A percentile compares a stretch with the other conserved stretches of the same genome.
These are phyloP conservation scores for Tragelaphus eurycerus DNA, from an alignment of 2,797 vertebrate genomes.

Conservation along the genomic window DNA sequence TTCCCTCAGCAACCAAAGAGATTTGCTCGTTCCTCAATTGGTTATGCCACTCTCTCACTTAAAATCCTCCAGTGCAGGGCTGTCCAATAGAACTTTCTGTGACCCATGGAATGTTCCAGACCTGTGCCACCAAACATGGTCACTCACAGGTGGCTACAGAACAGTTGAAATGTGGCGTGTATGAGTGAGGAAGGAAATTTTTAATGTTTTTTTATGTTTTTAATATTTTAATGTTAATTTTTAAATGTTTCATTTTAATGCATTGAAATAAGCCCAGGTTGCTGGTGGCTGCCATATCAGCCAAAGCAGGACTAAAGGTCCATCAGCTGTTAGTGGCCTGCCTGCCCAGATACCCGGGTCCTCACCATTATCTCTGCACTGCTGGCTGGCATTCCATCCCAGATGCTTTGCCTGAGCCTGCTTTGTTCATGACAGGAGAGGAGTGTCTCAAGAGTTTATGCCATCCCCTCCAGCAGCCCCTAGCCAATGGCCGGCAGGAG, in stretches of 20 bases:
- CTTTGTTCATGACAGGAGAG: no score
- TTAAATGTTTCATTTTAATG: neutral
- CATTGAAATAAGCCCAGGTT: neutral
- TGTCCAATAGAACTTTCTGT: neutral
- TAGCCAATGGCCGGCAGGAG: no score
- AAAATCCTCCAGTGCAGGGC: neutral
- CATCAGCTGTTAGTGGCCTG: neutral
- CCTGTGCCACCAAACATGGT: rapidly evolving
- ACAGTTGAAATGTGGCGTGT: neutral
- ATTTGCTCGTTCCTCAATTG: rapidly evolving
- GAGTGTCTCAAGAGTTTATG: neutral
- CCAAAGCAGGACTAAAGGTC: neutral
- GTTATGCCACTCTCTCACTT: neutral
- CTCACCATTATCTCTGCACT: neutral
- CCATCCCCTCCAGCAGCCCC: neutral
- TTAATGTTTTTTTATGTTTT: neutral
- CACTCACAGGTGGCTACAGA: neutral
- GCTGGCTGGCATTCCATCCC: neutral
- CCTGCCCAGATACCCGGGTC: no score
- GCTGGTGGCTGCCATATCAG: neutral
- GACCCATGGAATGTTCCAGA: neutral
- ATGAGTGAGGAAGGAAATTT: neutral
- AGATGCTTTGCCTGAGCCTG: neutral
- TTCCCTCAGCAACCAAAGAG: neutral
- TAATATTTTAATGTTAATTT: neutral